These are phyloP conservation scores for Dicrurus megarhynchus DNA, from an alignment of 2,113 vertebrate species.

Conservation along the genomic window DNA sequence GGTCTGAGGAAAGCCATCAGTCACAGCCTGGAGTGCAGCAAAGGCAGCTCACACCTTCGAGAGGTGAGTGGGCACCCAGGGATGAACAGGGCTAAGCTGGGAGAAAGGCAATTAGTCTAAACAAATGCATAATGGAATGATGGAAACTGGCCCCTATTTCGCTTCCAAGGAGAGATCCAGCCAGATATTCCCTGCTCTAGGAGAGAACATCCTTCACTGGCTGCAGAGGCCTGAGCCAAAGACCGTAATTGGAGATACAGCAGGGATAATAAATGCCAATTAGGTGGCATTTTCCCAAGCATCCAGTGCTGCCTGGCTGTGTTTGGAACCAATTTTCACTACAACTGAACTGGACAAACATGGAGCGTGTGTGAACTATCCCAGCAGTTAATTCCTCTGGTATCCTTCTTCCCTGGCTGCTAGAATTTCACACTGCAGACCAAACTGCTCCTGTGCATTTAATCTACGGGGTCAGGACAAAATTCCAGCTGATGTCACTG, in stretches of 20 bases:
- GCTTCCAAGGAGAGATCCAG: background rate
- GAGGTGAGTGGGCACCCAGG: background rate
- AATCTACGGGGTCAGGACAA: background rate
- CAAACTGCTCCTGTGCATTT: background rate
- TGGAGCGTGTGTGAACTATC: background rate
- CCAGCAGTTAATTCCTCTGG: background rate
- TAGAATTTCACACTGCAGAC: background rate
- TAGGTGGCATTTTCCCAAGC: background rate
- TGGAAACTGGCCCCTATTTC: background rate
- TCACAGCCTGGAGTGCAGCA: background rate
- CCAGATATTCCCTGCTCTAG: background rate
- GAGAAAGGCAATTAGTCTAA: background rate
- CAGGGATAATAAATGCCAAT: background rate
- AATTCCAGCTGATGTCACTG: background rate
- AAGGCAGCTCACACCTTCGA: background rate
- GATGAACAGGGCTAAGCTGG: background rate
- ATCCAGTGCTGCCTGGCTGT: background rate
- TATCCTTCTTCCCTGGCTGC: background rate
- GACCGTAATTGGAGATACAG: background rate
- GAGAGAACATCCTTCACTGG: background rate
- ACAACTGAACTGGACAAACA: background rate
- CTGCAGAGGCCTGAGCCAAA: background rate
- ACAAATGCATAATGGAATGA: background rate
- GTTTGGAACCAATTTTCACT: background rate
- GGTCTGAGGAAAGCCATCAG: background rate